Conservation (phyloP, 2,797 vertebrate species). For the Gymnothorax reevesii region DNA sequence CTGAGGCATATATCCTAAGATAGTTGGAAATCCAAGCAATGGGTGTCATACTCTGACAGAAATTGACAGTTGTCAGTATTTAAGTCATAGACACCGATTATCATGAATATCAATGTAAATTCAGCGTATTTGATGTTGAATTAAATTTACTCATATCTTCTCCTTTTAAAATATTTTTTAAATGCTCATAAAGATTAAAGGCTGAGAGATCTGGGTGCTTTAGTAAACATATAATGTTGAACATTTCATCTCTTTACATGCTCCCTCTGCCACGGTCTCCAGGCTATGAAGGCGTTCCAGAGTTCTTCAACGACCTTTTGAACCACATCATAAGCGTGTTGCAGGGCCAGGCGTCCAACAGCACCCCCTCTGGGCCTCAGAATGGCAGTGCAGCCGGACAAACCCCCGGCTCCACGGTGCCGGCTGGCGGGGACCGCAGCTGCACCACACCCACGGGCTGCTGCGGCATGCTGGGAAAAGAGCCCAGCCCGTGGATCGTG, state of each 20-base stretch:
- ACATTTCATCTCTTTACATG: background rate
- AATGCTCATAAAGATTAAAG: background rate
- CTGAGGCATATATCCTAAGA: too few species aligned
- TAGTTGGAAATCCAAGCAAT: too few species aligned
- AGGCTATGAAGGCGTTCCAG: slow-evolving; percentile 95
- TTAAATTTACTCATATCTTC: background rate
- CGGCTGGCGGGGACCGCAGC: slow-evolving; percentile 70
- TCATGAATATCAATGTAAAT: too few species aligned
- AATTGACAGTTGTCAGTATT: too few species aligned
- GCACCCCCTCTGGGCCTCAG: slow-evolving; percentile 58
- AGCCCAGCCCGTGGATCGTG: slow-evolving; percentile 84
- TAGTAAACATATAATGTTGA: background rate
- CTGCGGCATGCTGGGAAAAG: slow-evolving; percentile 78
- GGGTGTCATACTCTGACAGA: too few species aligned
- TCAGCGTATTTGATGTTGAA: background rate
- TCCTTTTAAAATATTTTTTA: too few species aligned
- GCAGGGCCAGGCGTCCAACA: slow-evolving; percentile 78
- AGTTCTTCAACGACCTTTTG: slow-evolving; percentile 94
- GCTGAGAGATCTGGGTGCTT: background rate
- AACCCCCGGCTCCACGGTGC: slow-evolving; percentile 56
- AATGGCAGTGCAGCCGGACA: slow-evolving; percentile 69
- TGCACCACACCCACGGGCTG: slow-evolving; percentile 73
- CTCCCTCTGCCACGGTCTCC: slow-evolving; percentile 30
- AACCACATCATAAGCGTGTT: slow-evolving; percentile 89
- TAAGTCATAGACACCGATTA: too few species aligned